phyloP scores from a whole-genome alignment of 2,888 invertebrate species.

The Aspidiotus rigidus region DNA sequence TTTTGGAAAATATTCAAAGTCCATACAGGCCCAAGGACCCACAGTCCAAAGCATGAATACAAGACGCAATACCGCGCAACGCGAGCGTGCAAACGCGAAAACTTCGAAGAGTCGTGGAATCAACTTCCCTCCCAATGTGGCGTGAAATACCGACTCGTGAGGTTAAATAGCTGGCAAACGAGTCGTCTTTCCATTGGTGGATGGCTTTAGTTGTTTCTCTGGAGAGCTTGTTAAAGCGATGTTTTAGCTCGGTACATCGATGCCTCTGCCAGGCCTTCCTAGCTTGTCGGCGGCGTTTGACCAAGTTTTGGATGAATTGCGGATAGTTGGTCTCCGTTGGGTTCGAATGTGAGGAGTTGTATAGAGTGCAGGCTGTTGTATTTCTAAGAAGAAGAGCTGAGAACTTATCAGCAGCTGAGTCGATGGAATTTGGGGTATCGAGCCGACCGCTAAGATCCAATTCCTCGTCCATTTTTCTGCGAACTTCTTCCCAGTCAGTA shows the following conservation, averaged over 20 bases:
- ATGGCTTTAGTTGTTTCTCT: constrained; percentile 7
- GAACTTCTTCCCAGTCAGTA: constrained; percentile 1
- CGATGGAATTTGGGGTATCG: background rate
- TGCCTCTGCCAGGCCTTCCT: constrained; percentile 5
- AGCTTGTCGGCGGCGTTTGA: constrained; percentile 5
- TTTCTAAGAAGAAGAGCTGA: background rate
- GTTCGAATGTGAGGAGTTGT: background rate
- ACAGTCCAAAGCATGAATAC: no score
- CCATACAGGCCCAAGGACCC: no score
- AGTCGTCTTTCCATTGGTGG: constrained; percentile 7
- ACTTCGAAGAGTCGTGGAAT: no score
- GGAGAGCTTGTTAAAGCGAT: constrained; percentile 1
- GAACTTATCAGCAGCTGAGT: constrained; percentile 5
- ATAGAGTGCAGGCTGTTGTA: constrained; percentile 7
- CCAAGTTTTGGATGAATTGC: background rate
- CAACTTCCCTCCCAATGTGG: no score
- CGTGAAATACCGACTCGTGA: no score
- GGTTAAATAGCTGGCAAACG: background rate
- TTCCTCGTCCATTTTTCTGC: constrained; percentile 6
- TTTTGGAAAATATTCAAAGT: no score
- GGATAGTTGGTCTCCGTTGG: background rate
- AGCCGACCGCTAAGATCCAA: background rate
- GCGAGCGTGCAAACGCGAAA: no score
- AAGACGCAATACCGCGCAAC: no score
- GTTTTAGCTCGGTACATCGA: background rate